phyloP scores from a whole-genome alignment of 2,113 vertebrate species.

The Callocephalon fimbriatum region DNA sequence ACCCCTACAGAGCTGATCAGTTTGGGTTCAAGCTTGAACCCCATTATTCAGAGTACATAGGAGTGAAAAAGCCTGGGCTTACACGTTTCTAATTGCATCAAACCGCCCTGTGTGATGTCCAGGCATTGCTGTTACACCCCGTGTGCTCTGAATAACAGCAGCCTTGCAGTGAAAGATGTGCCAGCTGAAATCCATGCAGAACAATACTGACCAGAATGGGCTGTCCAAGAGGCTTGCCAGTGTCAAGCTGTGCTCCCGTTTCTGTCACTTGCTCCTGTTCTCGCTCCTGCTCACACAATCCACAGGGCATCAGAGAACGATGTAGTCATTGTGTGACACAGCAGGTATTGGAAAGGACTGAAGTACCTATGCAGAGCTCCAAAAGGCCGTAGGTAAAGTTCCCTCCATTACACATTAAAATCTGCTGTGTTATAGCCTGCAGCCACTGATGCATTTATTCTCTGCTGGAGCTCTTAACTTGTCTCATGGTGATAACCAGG shows the following conservation, averaged over 20 bases:
- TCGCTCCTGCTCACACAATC: not conserved
- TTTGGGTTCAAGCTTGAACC: not conserved
- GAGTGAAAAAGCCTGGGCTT: fast-evolving
- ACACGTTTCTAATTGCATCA: fast-evolving
- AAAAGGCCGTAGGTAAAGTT: fast-evolving
- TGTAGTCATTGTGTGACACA: not conserved
- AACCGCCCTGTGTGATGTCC: fast-evolving
- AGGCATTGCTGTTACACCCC: fast-evolving
- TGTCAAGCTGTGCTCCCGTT: not conserved
- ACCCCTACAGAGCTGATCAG: not conserved
- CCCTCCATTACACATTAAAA: fast-evolving
- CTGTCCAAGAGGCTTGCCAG: fast-evolving
- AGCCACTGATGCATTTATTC: fast-evolving
- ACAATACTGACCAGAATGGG: fast-evolving
- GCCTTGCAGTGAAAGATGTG: not conserved
- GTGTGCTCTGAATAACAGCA: fast-evolving
- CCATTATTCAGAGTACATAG: fast-evolving
- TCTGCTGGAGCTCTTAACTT: not conserved
- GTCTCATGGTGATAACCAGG: fast-evolving
- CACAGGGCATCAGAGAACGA: fast-evolving
- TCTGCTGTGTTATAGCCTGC: not conserved
- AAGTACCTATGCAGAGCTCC: not conserved
- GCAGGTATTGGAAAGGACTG: fast-evolving
- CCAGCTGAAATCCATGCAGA: not conserved
- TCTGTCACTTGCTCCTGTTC: not conserved